Conservation (phyloP, 2,797 vertebrate genomes). For the Perodicticus potto region DNA sequence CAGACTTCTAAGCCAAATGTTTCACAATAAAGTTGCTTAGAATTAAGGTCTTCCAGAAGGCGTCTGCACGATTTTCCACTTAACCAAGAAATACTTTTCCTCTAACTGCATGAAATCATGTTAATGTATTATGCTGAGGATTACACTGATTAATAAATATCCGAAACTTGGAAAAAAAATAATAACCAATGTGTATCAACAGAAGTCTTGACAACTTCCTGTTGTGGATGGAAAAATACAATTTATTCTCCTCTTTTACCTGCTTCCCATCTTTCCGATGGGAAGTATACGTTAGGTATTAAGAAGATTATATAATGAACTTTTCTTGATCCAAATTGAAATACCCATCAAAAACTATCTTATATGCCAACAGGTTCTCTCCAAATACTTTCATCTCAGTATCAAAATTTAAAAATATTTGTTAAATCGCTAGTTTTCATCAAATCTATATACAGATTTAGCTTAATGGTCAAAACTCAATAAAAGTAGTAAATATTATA, state of each 20-base stretch:
- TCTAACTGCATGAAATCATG: no score
- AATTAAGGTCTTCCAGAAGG: no score
- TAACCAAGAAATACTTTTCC: no score
- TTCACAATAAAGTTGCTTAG: no score
- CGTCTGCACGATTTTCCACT: no score
- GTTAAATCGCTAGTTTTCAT: constrained; percentile 34
- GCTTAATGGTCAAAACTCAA: constrained; percentile 52
- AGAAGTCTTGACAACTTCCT: not conserved
- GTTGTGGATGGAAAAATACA: not conserved
- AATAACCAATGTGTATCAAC: not conserved
- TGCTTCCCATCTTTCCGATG: not conserved
- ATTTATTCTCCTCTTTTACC: not conserved
- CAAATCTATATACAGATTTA: constrained; percentile 35
- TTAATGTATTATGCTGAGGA: no score
- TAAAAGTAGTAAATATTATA: constrained; percentile 52
- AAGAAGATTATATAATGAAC: not conserved
- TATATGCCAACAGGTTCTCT: not conserved
- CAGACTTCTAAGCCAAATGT: no score
- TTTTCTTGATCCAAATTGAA: constrained; percentile 49
- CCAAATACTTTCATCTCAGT: not conserved
- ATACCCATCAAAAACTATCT: not conserved
- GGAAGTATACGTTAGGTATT: not conserved
- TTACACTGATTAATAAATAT: no score
- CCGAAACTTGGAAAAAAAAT: not conserved
- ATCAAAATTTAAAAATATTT: constrained; percentile 51